Evolutionary conservation across 2,888 invertebrate genomes (phyloP), one percentile per base, ranked within the genome.

Genomic region (Erebia epiphron): DNA sequence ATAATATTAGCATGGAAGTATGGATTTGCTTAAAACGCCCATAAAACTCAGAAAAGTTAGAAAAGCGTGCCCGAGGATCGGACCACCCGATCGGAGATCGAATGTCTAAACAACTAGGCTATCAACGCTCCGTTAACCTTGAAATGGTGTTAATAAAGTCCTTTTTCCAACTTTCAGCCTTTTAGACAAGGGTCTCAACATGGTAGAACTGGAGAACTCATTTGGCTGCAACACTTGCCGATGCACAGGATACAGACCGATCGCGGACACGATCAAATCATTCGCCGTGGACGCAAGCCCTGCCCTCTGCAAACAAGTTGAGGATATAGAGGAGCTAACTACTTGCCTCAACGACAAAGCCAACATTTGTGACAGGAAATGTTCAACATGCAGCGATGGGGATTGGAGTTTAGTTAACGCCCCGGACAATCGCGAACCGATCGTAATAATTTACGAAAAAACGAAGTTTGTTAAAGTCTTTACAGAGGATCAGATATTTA

Each of bases 191-290:
- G 89, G 93, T 52, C 84, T 95, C n/a, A 95, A 95, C 0, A 95
- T 95, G 95, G 89, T 94, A 46, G 95, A 96, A 76, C 89, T 97
- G 41, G 97, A 97, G 80, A 95, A 95, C 76, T 94, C 96, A 0
- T 96, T 97, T 75, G 97, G 96, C 35, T 95, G 96, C 71, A 97
- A 97, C 79, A 95, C 97, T 7, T 97, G 97, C 75, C 94, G 97
- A 10, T 97, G 97, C 80, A 97, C 97, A 0, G 97, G 97, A 0
- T 97, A 96, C 82, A 91, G 97, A 1, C 95, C 97, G 0, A 97
- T 97, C 71, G 81, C 97, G 71, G 96, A 97, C 80, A 95, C 96
- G 1, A 95, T 97, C 86, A 96, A 97, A 81, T 95, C 96, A 0
- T 95, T 96, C 75, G 96, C 95, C 0, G 84, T 83, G 0, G 96